These are phyloP conservation scores for Sciurus niger DNA, from an alignment of 2,113 vertebrate species.

Conservation along the genomic window DNA sequence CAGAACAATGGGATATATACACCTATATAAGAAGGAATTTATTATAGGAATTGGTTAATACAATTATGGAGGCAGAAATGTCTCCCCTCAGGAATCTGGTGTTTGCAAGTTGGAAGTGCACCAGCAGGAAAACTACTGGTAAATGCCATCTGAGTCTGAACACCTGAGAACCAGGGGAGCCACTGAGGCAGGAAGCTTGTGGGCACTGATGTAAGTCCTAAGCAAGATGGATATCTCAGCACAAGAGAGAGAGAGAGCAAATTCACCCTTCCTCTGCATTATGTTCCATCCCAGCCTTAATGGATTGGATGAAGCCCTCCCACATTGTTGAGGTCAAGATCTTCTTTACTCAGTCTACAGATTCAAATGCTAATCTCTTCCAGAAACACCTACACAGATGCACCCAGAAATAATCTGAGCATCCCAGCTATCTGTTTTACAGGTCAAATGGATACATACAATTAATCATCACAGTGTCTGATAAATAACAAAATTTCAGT, in stretches of 20 bases:
- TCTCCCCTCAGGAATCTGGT: background rate
- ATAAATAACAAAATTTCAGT: background rate
- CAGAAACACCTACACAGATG: background rate
- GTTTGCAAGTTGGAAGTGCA: background rate
- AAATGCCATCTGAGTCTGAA: background rate
- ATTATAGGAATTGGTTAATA: background rate
- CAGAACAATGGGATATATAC: background rate
- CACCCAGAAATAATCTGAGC: background rate
- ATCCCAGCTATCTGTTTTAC: background rate
- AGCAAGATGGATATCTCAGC: background rate
- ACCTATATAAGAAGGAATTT: background rate
- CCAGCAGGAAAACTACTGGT: too few relatives aligned
- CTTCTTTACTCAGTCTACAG: background rate
- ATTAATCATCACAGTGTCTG: background rate
- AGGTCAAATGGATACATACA: background rate
- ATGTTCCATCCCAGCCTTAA: background rate
- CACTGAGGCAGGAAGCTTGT: background rate
- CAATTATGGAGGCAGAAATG: background rate
- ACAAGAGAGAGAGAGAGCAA: background rate
- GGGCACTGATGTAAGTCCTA: background rate
- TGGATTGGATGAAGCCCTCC: background rate
- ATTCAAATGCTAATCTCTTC: background rate
- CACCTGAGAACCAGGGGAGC: background rate
- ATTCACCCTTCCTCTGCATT: background rate
- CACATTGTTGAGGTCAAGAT: background rate